phyloP scores from a whole-genome alignment of 2,113 vertebrate genomes.

The Microcebus ravelobensis region DNA sequence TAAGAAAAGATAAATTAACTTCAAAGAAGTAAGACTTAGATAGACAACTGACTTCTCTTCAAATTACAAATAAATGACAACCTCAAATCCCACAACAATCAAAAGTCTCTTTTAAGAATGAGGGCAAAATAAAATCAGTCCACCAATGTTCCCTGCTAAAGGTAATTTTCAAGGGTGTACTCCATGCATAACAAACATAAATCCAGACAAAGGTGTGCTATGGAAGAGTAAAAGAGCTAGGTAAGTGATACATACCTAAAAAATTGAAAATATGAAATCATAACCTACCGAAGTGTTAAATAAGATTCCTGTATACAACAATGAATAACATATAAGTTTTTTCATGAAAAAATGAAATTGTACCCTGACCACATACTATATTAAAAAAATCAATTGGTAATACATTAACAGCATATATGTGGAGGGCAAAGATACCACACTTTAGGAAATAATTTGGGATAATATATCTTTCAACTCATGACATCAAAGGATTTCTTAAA shows the following conservation, averaged over 20 bases:
- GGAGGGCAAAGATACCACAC: neutral
- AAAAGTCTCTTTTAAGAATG: neutral
- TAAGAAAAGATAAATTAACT: neutral
- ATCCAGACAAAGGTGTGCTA: neutral
- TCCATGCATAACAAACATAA: neutral
- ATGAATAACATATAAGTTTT: neutral
- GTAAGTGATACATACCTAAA: neutral
- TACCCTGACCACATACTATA: neutral
- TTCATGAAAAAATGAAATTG: neutral
- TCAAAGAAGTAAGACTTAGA: constrained; percentile 10
- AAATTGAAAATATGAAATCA: neutral
- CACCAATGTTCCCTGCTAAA: neutral
- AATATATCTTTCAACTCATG: neutral
- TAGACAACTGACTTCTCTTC: neutral
- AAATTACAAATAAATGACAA: neutral
- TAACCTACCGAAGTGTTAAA: neutral
- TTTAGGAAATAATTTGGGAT: neutral
- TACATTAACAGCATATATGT: neutral
- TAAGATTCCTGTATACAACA: neutral
- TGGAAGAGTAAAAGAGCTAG: neutral
- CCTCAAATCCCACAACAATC: neutral
- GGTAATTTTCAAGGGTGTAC: neutral
- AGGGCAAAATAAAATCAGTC: neutral
- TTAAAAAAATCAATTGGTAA: neutral
- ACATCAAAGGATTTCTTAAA: neutral